Base-by-base conservation (phyloP, 2,113 vertebrate genomes). In the Pelvicachromis taeniatus region DNA sequence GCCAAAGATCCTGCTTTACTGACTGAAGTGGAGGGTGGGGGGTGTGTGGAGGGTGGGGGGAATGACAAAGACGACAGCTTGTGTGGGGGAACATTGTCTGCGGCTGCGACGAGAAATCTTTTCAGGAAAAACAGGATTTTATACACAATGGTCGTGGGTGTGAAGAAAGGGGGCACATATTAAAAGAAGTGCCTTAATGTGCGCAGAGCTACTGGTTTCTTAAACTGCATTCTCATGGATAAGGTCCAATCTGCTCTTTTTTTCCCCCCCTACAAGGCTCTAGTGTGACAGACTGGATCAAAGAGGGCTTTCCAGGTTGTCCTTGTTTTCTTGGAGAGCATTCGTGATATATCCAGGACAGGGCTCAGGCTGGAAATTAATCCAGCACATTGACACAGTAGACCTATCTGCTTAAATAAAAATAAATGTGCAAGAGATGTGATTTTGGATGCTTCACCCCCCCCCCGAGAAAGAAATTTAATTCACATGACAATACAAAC, bases 51-150 rank as follows among this genome's bases (percentile, higher is more conserved):
- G 58, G 58, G 58, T 4, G n/a, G 78, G 83, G 92, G 91, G 77
- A 86, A 89, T 88, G 94, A 95, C 92, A 95, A 95, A 95, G 94
- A 95, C 89, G 93, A 96, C 91, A 95, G 95, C 95, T 95, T 96
- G 95, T 96, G 95, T 95, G 95, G 95, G 95, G 95, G 95, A 95
- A 95, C 94, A 95, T 95, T 96, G 96, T 96, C 95, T 96, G 93
- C 83, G 87, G 93, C 88, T 94, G 94, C 92, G 94, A 95, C 90
- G 92, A 91, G 90, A 96, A 95, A 96, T 96, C 95, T 95, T 96
- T 95, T 96, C 94, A 96, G 93, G 94, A 94, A 95, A 95, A 95
- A 93, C 86, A 93, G 96, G 95, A 95, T 96, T 96, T 95, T 89
- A 90, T 95, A 94, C 93, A 96, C 96, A 96, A 96, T 95, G 93